Base-by-base conservation (phyloP, 2,113 vertebrate genomes). In the Leptosomus discolor region DNA sequence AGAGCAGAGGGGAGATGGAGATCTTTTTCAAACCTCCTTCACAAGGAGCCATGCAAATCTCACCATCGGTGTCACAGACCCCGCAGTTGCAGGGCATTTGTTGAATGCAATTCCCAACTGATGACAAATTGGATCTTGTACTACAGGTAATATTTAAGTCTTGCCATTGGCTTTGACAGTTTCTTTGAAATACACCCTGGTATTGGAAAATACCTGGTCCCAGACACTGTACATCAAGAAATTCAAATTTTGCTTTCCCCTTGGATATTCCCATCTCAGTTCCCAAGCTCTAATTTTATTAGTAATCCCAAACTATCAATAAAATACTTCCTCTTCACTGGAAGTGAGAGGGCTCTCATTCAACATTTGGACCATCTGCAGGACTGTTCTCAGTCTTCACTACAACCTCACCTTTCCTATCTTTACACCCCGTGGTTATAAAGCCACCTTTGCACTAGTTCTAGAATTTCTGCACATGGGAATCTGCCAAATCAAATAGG, bases 101-200 rank as follows among this genome's bases (percentile, higher is more conserved):
- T 6, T 64, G 36, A 41, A 17, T n/a, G 67, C 12, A 45, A 21
- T n/a, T 87, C 73, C 80, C 80, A 87, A 2, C 24, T 7, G 13
- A 36, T 8, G 2, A 7, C 56, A 85, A 61, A 34, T 1, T 8
- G 5, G 24, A 45, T 26, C 19, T 34, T 54, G 21, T 11, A 5
- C 16, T 17, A 3, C 7, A 77, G 24, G 5, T 9, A 3, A 70
- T 18, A 1, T 1, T 1, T 1, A 41, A 43, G 2, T 21, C 39
- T 34, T n/a, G 41, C 46, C 58, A 61, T 17, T 18, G 57, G 41
- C 67, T 41, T 23, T 57, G 37, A 6, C 32, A 22, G 29, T 77
- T 84, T 61, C 65, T 41, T 37, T 65, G 34, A 56, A 91, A 91
- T 6, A 43, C 27, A 30, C 6, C 21, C 18, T 4, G 14, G 1